A percentile compares a stretch with the other conserved stretches of the same genome.
Evolutionary conservation across 2,888 invertebrate genomes (phyloP).

Genomic region (Salpingus planirostris): DNA sequence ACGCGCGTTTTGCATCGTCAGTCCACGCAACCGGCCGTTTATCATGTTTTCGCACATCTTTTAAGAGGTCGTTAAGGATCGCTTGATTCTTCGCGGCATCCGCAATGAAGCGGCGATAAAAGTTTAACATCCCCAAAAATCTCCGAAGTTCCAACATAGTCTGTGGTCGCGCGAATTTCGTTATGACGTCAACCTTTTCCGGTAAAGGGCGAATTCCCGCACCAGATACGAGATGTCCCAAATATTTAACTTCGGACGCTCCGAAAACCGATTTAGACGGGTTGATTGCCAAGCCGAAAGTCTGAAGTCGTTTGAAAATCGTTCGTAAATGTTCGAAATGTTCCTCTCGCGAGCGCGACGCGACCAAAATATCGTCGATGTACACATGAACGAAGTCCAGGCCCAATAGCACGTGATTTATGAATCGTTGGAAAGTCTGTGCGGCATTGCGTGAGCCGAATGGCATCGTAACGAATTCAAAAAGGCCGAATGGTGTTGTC

Average conservation of each 20-base stretch:
- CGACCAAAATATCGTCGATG: too few species aligned
- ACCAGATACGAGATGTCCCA: conserved; percentile 15
- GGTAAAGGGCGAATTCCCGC: conserved; percentile 24
- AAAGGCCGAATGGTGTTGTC: too few species aligned
- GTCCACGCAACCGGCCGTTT: too few species aligned
- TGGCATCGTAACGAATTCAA: too few species aligned
- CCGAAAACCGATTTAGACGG: conserved; percentile 27
- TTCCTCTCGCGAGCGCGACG: too few species aligned
- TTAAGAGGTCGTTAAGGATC: too few species aligned
- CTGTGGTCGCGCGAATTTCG: neutral
- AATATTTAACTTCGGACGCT: conserved; percentile 8
- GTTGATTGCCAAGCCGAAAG: conserved; percentile 23
- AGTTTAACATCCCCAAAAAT: conserved; percentile 10
- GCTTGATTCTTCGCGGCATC: conserved; percentile 6
- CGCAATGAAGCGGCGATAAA: conserved; percentile 10
- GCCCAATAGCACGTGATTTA: too few species aligned
- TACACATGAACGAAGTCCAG: too few species aligned
- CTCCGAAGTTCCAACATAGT: conserved; percentile 3
- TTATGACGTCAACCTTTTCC: neutral
- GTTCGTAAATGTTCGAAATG: neutral
- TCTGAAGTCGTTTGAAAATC: conserved; percentile 17
- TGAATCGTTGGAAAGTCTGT: too few species aligned
- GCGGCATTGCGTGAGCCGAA: too few species aligned
- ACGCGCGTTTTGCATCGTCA: too few species aligned
- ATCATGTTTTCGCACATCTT: too few species aligned